These are phyloP conservation scores for Champsocephalus gunnari DNA, from an alignment of 2,797 vertebrate species.

Conservation along the genomic window DNA sequence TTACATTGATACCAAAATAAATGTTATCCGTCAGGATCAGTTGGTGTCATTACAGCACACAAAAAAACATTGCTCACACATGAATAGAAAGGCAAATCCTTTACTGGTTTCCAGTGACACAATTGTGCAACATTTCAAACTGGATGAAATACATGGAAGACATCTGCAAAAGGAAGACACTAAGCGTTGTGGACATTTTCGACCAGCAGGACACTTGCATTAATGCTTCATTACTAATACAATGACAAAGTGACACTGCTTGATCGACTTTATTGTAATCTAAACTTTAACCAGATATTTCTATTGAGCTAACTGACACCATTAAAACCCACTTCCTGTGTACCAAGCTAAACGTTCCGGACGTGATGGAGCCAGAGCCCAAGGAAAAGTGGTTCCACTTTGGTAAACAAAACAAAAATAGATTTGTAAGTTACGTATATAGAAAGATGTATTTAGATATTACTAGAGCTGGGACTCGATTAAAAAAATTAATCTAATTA, in stretches of 20 bases:
- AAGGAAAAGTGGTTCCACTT: no score
- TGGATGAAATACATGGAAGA: slow-evolving; percentile 39
- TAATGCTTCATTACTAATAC: no score
- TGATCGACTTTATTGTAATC: slow-evolving; percentile 29
- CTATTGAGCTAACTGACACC: slow-evolving; percentile 50
- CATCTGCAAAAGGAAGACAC: slow-evolving; percentile 46
- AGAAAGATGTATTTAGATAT: no score
- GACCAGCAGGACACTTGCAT: slow-evolving; percentile 10
- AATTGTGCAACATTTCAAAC: slow-evolving; percentile 64
- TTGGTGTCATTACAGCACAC: slow-evolving; percentile 13
- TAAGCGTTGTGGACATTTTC: slow-evolving; percentile 42
- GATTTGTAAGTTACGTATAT: no score
- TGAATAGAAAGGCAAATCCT: slow-evolving; percentile 65
- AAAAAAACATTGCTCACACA: slow-evolving; percentile 35
- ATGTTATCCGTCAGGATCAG: not conserved
- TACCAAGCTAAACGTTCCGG: no score
- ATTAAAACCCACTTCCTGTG: slow-evolving; percentile 29
- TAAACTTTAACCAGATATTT: slow-evolving; percentile 39
- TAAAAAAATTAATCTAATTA: no score
- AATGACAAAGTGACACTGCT: slow-evolving; percentile 10
- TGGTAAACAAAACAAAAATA: no score
- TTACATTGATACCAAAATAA: not conserved
- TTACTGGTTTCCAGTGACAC: slow-evolving; percentile 78
- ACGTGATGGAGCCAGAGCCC: no score
- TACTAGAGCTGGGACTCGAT: no score